Evolutionary conservation across 1,140 invertebrate genomes (phyloP).

Genomic region (Sinella curviseta): DNA sequence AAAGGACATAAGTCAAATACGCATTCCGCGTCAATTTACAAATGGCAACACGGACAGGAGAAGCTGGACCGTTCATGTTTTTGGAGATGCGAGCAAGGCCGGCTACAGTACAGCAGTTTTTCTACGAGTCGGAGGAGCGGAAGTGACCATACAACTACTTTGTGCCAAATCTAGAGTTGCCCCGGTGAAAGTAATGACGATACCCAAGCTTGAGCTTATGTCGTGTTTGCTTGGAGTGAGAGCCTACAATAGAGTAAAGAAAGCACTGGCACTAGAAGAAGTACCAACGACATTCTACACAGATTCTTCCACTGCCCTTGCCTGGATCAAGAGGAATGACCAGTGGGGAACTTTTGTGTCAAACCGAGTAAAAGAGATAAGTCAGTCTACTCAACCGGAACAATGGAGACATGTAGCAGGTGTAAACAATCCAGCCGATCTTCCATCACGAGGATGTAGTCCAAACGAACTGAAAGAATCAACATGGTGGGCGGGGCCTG

Average conservation of each 20-base stretch:
- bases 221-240: no score
- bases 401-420: not conserved
- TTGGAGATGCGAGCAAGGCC: no score
- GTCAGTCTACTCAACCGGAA: not conserved
- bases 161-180: no score
- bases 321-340: slow-evolving; percentile 48
- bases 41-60: not conserved
- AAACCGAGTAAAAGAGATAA: slow-evolving; percentile 45
- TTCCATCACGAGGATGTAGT: slow-evolving; percentile 1
- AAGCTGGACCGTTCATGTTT: no score
- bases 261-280: not conserved
- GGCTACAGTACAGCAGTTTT: no score
- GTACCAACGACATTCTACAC: slow-evolving; percentile 45
- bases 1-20: slow-evolving; percentile 37
- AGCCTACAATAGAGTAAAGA: no score
- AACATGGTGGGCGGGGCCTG: not conserved
- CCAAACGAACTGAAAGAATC: not conserved
- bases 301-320: slow-evolving; percentile 50
- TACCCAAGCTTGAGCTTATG: no score
- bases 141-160: no score
- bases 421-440: not conserved
- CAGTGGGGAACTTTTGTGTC: slow-evolving; percentile 43
- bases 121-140: no score
- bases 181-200: no score
- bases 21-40: slow-evolving; percentile 45